Conservation (phyloP, 2,888 invertebrate genomes). For the Oscheius sp. region DNA sequence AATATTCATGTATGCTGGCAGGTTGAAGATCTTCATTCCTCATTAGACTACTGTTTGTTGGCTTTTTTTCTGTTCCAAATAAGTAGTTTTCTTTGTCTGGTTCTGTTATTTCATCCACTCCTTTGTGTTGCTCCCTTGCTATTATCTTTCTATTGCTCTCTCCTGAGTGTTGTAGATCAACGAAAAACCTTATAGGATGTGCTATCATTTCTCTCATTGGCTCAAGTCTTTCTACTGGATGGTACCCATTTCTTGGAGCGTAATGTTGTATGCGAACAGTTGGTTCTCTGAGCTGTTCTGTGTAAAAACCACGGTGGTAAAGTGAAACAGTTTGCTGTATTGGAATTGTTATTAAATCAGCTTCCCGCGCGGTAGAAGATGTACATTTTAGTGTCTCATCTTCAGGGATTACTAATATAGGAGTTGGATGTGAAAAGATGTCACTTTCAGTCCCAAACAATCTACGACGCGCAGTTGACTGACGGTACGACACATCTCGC, state of each 20-base stretch:
- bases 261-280: slow-evolving; percentile 34
- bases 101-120: slow-evolving; percentile 41
- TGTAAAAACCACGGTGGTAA: slow-evolving; percentile 47
- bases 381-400: not conserved
- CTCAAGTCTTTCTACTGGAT: slow-evolving; percentile 36
- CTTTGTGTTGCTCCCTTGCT: slow-evolving; percentile 39
- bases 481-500: not conserved
- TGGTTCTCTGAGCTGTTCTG: slow-evolving; percentile 28
- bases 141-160: slow-evolving; percentile 30
- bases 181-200: slow-evolving; percentile 57
- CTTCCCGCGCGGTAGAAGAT: not conserved
- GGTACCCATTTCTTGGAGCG: slow-evolving; percentile 39
- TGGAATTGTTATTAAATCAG: slow-evolving; percentile 41
- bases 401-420: slow-evolving; percentile 41
- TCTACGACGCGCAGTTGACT: slow-evolving; percentile 39
- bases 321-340: slow-evolving; percentile 40
- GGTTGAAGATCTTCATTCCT: not conserved
- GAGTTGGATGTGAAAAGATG: slow-evolving; percentile 16
- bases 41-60: not conserved
- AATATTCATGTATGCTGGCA: not conserved
- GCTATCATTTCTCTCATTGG: slow-evolving; percentile 41
- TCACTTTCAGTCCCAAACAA: slow-evolving; percentile 39
- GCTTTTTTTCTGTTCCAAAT: not conserved
- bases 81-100: slow-evolving; percentile 4
- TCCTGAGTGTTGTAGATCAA: slow-evolving; percentile 52